These are phyloP conservation scores for Odontothrips loti DNA, from an alignment of 2,888 invertebrate genomes.

Conservation along the genomic window DNA sequence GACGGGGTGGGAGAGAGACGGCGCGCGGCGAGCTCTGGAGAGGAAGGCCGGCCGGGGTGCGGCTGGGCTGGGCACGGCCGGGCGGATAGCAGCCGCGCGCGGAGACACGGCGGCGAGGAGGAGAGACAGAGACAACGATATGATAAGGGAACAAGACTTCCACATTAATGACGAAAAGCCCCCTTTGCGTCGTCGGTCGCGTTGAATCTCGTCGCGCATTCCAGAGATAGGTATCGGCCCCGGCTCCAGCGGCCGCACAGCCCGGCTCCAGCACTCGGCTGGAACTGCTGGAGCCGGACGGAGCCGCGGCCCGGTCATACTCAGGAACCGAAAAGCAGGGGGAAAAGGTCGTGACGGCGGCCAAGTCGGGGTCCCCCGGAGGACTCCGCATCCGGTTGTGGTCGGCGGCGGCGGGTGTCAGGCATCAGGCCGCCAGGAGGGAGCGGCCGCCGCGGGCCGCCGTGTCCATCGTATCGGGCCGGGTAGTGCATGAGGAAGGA, in stretches of 20 bases:
- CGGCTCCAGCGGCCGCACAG: background rate
- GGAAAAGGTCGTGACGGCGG: background rate
- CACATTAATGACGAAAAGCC: slow-evolving; percentile 26
- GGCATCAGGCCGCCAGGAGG: no score
- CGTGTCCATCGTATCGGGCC: no score
- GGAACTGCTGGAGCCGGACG: no score
- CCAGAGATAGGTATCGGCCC: slow-evolving; percentile 3
- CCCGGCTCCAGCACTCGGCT: background rate
- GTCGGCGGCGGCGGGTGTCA: no score
- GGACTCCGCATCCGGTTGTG: no score
- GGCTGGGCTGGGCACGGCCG: no score
- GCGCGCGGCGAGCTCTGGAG: background rate
- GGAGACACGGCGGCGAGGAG: background rate
- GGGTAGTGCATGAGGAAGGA: no score
- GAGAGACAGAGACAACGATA: background rate
- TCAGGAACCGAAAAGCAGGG: background rate
- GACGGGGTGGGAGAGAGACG: background rate
- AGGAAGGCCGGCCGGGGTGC: background rate
- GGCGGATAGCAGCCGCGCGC: no score
- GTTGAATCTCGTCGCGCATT: background rate
- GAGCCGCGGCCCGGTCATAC: background rate
- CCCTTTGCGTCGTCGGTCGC: background rate
- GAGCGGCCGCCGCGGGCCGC: no score
- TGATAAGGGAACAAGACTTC: slow-evolving; percentile 23
- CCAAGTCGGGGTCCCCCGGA: background rate